phyloP scores from a whole-genome alignment of 2,888 invertebrate genomes.

The Orgyia antiqua region DNA sequence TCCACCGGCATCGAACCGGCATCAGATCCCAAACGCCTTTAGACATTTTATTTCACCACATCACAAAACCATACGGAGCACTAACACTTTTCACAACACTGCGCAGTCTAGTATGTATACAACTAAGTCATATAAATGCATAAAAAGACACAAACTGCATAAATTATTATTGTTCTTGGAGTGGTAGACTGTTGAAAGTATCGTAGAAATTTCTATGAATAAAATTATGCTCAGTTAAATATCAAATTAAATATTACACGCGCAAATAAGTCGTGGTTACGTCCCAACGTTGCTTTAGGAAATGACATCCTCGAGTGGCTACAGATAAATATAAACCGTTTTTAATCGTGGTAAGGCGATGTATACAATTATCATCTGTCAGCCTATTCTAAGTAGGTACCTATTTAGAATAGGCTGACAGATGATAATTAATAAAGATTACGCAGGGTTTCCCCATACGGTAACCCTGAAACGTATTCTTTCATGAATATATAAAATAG shows the following conservation, averaged over 20 bases:
- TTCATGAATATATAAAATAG: not conserved
- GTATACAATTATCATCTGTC: too few relatives aligned
- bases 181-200: not conserved
- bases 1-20: slow-evolving; percentile 64
- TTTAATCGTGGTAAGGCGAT: slow-evolving; percentile 10
- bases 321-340: slow-evolving; percentile 14
- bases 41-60: slow-evolving; percentile 47
- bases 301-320: slow-evolving; percentile 15
- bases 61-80: slow-evolving; percentile 22
- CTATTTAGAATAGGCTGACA: slow-evolving; percentile 1
- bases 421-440: slow-evolving; percentile 5
- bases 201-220: not conserved
- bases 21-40: slow-evolving; percentile 61
- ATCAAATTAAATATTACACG: not conserved
- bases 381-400: too few relatives aligned
- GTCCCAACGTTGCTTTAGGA: slow-evolving; percentile 7
- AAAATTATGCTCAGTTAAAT: not conserved
- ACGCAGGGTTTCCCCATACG: slow-evolving; percentile 17
- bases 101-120: slow-evolving; percentile 2
- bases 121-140: not conserved
- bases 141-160: not conserved
- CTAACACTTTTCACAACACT: slow-evolving; percentile 12
- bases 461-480: slow-evolving; percentile 2
- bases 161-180: not conserved
- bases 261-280: slow-evolving; percentile 6